A percentile compares a stretch with the other conserved stretches of the same genome.
Conservation (phyloP, 1,140 invertebrate species). For the Drosophila sulfurigaster region DNA sequence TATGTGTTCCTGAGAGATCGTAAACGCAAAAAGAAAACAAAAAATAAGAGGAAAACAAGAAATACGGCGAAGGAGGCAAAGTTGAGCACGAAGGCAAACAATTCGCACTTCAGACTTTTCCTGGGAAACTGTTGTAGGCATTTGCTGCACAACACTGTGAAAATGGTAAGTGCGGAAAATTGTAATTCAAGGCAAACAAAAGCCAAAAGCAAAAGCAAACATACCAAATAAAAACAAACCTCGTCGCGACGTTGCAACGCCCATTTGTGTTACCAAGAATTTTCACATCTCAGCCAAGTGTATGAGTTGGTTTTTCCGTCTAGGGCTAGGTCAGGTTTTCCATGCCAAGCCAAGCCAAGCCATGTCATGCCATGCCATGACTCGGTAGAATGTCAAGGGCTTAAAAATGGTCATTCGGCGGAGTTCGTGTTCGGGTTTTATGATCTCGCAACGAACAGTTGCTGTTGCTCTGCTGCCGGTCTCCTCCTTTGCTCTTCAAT, state of each 20-base stretch:
- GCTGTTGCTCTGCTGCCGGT: too few species aligned
- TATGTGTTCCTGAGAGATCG: slow-evolving; percentile 1
- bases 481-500: background rate
- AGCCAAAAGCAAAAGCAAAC: slow-evolving; percentile 18
- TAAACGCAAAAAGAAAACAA: background rate
- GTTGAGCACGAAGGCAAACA: slow-evolving; percentile 26
- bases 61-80: slow-evolving; percentile 4
- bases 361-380: background rate
- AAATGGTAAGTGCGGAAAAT: slow-evolving; percentile 49
- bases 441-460: background rate
- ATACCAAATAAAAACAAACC: slow-evolving; percentile 13
- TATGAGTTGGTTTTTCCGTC: slow-evolving; percentile 1
- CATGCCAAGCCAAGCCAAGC: slow-evolving; percentile 4
- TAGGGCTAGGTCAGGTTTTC: slow-evolving; percentile 42
- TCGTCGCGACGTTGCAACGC: background rate
- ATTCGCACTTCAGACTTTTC: slow-evolving; percentile 47
- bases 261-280: slow-evolving; percentile 34
- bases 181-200: slow-evolving; percentile 12
- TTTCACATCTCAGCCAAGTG: slow-evolving; percentile 31
- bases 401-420: slow-evolving; percentile 15
- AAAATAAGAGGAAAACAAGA: background rate
- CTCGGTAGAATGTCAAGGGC: slow-evolving; percentile 25
- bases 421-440: slow-evolving; percentile 3
- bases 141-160: slow-evolving; percentile 30
- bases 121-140: slow-evolving; percentile 58